Evolutionary conservation across 35 echinoderm and acorn worm species (phyloP), one percentile per base, ranked within the genome.

Genomic region (Hemicentrotus pulcherrimus): DNA sequence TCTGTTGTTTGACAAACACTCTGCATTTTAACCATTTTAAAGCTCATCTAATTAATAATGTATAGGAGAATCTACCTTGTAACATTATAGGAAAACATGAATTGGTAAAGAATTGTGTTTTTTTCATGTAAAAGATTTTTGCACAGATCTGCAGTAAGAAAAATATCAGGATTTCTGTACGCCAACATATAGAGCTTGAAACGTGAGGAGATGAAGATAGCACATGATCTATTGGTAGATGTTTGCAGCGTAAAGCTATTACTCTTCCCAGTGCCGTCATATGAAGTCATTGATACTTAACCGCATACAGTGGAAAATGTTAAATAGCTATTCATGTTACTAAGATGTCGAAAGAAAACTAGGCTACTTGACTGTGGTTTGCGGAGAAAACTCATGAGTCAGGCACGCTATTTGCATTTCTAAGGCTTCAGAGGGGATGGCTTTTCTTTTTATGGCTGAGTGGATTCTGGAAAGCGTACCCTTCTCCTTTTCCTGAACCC

Each of bases 301-400:
- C 19, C 3, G 18, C 65, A 78, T 28, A 78, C 65, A 28, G 65
- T 78, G 19, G 22, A n/a, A 78, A 78, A 78, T n/a, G 65, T 78
- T 78, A 78, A n/a, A 78, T 78, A 78, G 65, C 65, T 78, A 78
- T 78, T 78, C 19, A 78, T 78, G 65, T 78, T 78, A 78, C 65
- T 28, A 28, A n/a, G 22, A 78, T 78, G 18, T 78, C 24, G 28
- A 78, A 78, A 78, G 19, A 78, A 78, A 59, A 78, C 22, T 78
- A 78, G 22, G 65, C 65, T 78, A n/a, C 28, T 78, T 78, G 65
- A 78, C 24, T 22, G 18, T 78, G 65, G 65, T 78, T 78, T 78
- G 65, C 65, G 5, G 65, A 78, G 65, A n/a, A 78, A 78, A 78
- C 19, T 22, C 65, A 78, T 78, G 65, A 78, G 65, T 78, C 65